A percentile compares a stretch with the other conserved stretches of the same genome.
Conservation (phyloP, 2,888 invertebrate species). For the Meiosimyza decipiens region DNA sequence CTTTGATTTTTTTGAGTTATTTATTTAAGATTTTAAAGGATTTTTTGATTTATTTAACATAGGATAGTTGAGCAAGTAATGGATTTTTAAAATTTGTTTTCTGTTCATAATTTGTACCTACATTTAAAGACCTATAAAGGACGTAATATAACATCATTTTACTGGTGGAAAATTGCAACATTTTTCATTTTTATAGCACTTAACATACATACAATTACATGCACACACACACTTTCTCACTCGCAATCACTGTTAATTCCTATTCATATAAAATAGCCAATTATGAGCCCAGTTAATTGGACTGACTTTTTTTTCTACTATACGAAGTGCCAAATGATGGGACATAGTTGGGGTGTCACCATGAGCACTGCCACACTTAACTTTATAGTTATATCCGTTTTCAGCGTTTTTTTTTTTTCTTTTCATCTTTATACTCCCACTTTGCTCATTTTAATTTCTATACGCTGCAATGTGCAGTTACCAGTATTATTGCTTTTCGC, state of each 20-base stretch:
- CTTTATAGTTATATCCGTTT: conserved; percentile 37
- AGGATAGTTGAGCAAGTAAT: no score
- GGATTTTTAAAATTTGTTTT: no score
- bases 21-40: no score
- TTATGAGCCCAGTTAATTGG: conserved; percentile 30
- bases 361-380: conserved; percentile 45
- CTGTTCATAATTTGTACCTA: no score
- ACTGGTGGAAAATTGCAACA: neutral
- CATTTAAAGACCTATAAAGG: no score
- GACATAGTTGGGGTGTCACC: neutral
- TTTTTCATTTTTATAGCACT: neutral
- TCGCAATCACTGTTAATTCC: neutral
- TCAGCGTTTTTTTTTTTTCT: neutral
- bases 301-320: conserved; percentile 12
- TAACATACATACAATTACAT: neutral
- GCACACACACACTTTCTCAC: neutral
- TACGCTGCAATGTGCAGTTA: conserved; percentile 6
- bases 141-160: no score
- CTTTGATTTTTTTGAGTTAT: no score
- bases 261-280: conserved; percentile 29
- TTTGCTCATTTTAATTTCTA: neutral
- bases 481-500: no score
- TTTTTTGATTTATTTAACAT: no score
- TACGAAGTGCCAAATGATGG: neutral
- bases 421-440: conserved; percentile 53